phyloP scores from a whole-genome alignment of 2,888 invertebrate species.

The Drosophila mimetica region DNA sequence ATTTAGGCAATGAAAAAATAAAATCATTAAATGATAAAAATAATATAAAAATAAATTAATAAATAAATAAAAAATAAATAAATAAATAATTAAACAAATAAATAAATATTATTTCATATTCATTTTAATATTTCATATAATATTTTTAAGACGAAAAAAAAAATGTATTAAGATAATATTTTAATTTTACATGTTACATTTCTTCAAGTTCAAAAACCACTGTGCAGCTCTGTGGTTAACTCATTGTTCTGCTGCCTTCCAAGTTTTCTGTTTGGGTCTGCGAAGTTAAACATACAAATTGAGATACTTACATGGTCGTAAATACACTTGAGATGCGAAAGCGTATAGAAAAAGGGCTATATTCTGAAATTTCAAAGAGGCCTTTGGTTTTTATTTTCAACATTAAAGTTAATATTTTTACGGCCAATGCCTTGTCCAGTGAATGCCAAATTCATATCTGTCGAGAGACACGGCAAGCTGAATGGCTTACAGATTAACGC shows the following conservation, averaged over 20 bases:
- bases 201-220: too few species aligned
- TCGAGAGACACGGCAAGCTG: conserved; percentile 1
- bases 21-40: too few species aligned
- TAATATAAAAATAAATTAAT: too few species aligned
- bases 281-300: conserved; percentile 17
- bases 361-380: background rate
- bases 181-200: too few species aligned
- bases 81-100: too few species aligned
- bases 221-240: background rate
- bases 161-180: too few species aligned
- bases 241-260: background rate
- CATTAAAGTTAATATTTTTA: background rate
- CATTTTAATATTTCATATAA: too few species aligned
- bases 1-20: too few species aligned
- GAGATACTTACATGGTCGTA: conserved; percentile 14
- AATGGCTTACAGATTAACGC: conserved; percentile 28
- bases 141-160: too few species aligned
- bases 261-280: background rate
- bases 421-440: background rate
- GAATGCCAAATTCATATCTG: background rate
- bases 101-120: too few species aligned
- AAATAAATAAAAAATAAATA: too few species aligned
- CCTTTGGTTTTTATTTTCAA: background rate
- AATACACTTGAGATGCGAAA: conserved; percentile 1
- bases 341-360: background rate